Evolutionary conservation across 1,140 invertebrate species (phyloP).

Genomic region (Oncopodura yosiiana): DNA sequence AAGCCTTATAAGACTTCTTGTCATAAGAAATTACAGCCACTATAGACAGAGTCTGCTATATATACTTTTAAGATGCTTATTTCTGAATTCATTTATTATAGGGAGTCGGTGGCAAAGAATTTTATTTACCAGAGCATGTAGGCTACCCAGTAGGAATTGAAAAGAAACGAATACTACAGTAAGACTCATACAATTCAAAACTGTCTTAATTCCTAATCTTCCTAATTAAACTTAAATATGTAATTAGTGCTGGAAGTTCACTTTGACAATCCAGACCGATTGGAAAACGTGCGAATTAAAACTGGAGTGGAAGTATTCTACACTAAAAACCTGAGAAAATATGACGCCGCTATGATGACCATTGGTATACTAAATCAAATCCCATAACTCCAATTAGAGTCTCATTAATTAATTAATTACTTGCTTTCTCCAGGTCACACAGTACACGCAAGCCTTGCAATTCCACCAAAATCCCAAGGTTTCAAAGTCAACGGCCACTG

Average conservation of each 20-base stretch:
- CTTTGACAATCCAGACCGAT: conserved; percentile 51
- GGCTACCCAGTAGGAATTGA: conserved; percentile 26
- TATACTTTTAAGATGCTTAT: too few species aligned
- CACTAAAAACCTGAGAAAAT: conserved; percentile 49
- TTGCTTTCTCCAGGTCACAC: too few species aligned
- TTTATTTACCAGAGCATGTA: conserved; percentile 25
- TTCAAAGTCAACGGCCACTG: conserved; percentile 51
- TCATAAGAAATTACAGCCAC: too few species aligned
- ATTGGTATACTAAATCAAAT: conserved; percentile 13
- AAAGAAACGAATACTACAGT: conserved; percentile 17
- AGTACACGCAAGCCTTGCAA: conserved; percentile 17
- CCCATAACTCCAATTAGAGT: too few species aligned
- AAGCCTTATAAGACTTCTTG: too few species aligned
- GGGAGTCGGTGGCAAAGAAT: too few species aligned
- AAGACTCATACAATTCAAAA: neutral
- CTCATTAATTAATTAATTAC: too few species aligned
- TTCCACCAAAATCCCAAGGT: conserved; percentile 24
- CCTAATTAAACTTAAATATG: neutral
- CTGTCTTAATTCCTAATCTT: neutral
- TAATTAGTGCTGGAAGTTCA: conserved; percentile 48
- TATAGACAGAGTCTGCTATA: too few species aligned
- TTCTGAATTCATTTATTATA: too few species aligned
- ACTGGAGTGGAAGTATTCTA: conserved; percentile 59
- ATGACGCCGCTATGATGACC: conserved; percentile 30
- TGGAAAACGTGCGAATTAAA: conserved; percentile 50